Evolutionary conservation across 1,140 invertebrate genomes (phyloP), one percentile per base, ranked within the genome.

Genomic region (Diabrotica undecimpunctata): DNA sequence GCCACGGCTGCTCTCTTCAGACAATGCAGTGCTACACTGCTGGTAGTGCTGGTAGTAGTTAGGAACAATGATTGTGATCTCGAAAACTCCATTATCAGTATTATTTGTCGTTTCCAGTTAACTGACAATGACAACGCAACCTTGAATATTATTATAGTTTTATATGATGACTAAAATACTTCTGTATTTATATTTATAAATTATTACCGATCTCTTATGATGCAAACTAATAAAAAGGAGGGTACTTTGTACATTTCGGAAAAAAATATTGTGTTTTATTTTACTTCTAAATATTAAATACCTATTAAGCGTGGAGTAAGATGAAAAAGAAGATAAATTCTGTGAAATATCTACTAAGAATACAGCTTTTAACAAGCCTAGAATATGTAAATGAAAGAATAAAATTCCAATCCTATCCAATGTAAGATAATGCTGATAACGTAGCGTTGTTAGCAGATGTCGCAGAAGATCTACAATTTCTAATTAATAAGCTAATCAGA

Each of bases 1-100:
- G 83, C 71, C 72, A 74, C 25, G 83, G 83, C 6, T 85, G 83
- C 72, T 72, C 63, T 55, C 64, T 73, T 11, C 51, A 59, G 41
- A 75, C 72, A n/a, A 50, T 75, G 65, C 54, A 71, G 36, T 75
- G 73, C 54, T 75, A 69, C 58, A 59, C n/a, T n/a, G n/a, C n/a
- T n/a, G n/a, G 61, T n/a, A 54, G 25, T 25, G 25, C 25, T 25
- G 25, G 25, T 4, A 25, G 25, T 25, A 25, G 25, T 25, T 25
- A 25, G 46, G 8, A n/a, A 60, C 39, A 13, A 7, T 25, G 52
- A 58, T 66, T 64, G 64, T 66, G 58, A 64, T 61, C 57, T 70
- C 61, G 60, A 55, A 12, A 13, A 62, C 60, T n/a, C 67, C 68
- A 66, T 53, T 56, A 58, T 65, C 71, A 72, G 71, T 72, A 72